Percentiles rank a stretch among this genome's conserved stretches.
Conservation (phyloP, 2,797 vertebrate species). For the Cyprinella venusta region DNA sequence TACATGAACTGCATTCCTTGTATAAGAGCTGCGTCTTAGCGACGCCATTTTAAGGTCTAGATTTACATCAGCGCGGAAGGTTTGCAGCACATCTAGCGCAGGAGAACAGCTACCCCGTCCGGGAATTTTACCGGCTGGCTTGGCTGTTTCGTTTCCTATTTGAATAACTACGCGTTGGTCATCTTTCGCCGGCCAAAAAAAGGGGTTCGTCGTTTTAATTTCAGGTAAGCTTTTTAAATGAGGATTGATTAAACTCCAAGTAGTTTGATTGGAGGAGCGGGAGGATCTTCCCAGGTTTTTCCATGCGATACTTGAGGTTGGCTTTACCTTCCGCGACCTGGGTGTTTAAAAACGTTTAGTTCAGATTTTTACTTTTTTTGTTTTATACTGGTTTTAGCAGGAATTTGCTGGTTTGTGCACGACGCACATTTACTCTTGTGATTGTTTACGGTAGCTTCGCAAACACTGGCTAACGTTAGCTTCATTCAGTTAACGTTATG, state of each 20-base stretch:
- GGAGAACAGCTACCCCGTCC: slow-evolving; percentile 45
- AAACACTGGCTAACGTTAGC: slow-evolving; percentile 31
- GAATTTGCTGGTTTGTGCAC: not conserved
- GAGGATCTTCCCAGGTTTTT: slow-evolving; percentile 23
- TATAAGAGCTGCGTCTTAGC: slow-evolving; percentile 64
- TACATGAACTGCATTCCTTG: slow-evolving; percentile 70
- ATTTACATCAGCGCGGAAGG: slow-evolving; percentile 54
- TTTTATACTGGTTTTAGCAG: not conserved
- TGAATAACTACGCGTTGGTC: slow-evolving; percentile 37
- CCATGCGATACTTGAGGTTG: not conserved
- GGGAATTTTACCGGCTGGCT: slow-evolving; percentile 38
- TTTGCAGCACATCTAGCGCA: slow-evolving; percentile 19
- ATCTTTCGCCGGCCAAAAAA: slow-evolving; percentile 34
- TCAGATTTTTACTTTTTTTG: not conserved
- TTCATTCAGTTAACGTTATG: slow-evolving; percentile 11
- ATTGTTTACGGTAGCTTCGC: slow-evolving; percentile 33
- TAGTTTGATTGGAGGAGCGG: slow-evolving; percentile 38
- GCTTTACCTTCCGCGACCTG: slow-evolving; percentile 3
- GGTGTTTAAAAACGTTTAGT: not conserved
- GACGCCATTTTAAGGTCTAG: slow-evolving; percentile 82
- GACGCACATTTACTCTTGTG: not conserved
- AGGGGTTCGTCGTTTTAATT: slow-evolving; percentile 45
- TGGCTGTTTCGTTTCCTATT: slow-evolving; percentile 24
- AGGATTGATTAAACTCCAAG: slow-evolving; percentile 6
- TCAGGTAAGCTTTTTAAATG: slow-evolving; percentile 51